A percentile compares a stretch with the other conserved stretches of the same genome.
Evolutionary conservation across 2,797 vertebrate genomes (phyloP).

Genomic region (Hoplostethus atlanticus): DNA sequence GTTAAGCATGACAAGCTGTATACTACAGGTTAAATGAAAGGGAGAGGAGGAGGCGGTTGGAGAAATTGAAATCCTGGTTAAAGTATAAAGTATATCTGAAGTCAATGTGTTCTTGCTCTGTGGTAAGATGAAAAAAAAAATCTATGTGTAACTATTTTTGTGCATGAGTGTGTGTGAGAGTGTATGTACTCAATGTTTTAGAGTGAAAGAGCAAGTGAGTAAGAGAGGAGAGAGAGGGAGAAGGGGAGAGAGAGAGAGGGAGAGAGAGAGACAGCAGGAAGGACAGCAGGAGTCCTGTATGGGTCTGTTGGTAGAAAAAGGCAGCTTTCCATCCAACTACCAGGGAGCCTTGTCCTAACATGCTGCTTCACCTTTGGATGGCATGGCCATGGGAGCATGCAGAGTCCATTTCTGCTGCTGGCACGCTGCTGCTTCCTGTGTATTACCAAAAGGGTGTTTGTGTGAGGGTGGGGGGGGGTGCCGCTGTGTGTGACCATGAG

Average conservation of each 20-base stretch:
- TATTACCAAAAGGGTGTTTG: conserved; percentile 35
- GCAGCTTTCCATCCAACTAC: conserved; percentile 47
- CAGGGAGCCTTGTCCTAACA: conserved; percentile 43
- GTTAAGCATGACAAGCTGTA: conserved; percentile 48
- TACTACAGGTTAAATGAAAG: conserved; percentile 12
- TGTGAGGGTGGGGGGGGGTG: neutral
- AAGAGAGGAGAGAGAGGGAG: neutral
- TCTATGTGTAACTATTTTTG: neutral
- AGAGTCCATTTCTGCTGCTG: conserved; percentile 50
- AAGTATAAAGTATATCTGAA: conserved; percentile 17
- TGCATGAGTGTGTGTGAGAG: conserved; percentile 8
- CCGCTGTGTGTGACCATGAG: conserved; percentile 48
- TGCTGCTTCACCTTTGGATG: conserved; percentile 61
- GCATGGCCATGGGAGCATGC: conserved; percentile 47
- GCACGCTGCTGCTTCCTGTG: conserved; percentile 48
- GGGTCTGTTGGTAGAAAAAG: conserved; percentile 29
- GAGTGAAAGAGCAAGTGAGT: neutral
- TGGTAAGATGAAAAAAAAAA: conserved; percentile 2
- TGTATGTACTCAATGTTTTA: neutral
- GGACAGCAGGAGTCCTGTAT: conserved; percentile 37
- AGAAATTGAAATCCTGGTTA: no score
- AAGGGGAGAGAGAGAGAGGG: neutral
- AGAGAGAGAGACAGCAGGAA: conserved; percentile 29
- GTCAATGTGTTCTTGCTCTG: conserved; percentile 9
- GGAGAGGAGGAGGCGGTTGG: neutral